Evolutionary conservation across 2,113 vertebrate species (phyloP), one percentile per base, ranked within the genome.

Genomic region (Mirounga angustirostris): DNA sequence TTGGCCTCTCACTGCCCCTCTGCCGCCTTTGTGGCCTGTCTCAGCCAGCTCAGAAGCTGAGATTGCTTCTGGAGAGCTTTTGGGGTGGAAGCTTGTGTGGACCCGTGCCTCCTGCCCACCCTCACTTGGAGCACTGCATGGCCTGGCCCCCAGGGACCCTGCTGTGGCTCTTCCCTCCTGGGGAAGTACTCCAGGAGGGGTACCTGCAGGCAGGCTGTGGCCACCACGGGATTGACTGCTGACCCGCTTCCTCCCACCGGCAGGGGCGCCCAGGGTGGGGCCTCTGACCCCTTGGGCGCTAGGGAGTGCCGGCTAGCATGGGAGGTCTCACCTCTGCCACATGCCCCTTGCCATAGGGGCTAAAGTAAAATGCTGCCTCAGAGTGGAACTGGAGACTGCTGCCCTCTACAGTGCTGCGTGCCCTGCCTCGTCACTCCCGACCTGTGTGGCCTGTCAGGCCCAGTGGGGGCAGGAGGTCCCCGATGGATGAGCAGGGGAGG

Each of bases 101-200:
- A 65, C 26, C 43, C 40, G 33, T 13, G 22, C 30, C 18, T 24
- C 61, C 58, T 5, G 0, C n/a, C n/a, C 63, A 43, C 24, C 36
- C 26, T 26, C 1, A 0, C 56, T 40, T 61, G 61, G 15, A 36
- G 5, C 6, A 4, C 19, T 0, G 13, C 36, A 19, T 21, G 76
- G 9, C 61, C 80, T 26, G 12, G 58, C 7, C 7, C 4, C 0
- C 10, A 3, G 63, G 58, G 36, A 4, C 79, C 43, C 28, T n/a
- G 50, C 63, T 12, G 10, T 4, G 0, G 56, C 84, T 54, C 36
- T 24, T 33, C 21, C 30, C 18, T 33, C 30, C 76, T 18, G 52
- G 73, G 73, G 11, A 50, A 18, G 61, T 15, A 61, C 83, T 43
- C 79, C 13, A 0, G 7, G 79, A 79, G 71, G 36, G 56, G 73